Base-by-base conservation (phyloP, 2,113 vertebrate species). In the Myotis davidii region DNA sequence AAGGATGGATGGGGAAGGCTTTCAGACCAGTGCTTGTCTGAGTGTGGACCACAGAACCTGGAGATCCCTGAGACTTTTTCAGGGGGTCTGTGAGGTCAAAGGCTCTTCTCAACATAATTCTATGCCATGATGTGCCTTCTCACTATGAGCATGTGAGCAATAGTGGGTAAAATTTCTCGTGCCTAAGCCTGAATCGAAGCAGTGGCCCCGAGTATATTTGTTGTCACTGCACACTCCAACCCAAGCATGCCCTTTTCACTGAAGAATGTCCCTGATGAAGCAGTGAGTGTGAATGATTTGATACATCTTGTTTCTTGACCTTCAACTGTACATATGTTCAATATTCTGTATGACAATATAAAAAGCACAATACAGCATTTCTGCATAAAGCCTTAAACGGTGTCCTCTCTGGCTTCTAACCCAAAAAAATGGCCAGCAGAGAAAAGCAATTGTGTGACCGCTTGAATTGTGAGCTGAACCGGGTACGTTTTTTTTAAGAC, bases 401-500 rank as follows among this genome's bases (percentile, higher is more conserved):
- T 64, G 74, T 95, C 32, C 50, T 69, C 37, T 59, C 50, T 73
- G 79, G 52, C 45, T 23, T 32, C 84, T 69, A 64, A 67, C 17
- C 29, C 54, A 45, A 88, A 87, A 45, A 56, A 85, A 78, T 61
- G 81, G 21, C n/a, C 69, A 89, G n/a, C 32, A 50, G 54, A 92
- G 18, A 74, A 94, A 94, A 91, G n/a, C 61, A 94, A 85, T 64
- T 56, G 37, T 86, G 48, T 59, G 50, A 84, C 39, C 9, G 52
- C 67, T 85, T 95, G 69, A 96, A 91, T 27, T 85, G 29, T 70
- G 74, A 91, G 42, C 78, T 90, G n/a, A 95, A 76, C 69, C 54
- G n/a, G 52, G 3, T 87, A 59, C 12, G 48, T 89, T 87, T 94
- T 91, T 94, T 93, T 88, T 34, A 95, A 78, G 82, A 91, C 90